These are phyloP conservation scores for Limnothrissa miodon DNA, from an alignment of 2,113 vertebrate genomes.

Conservation along the genomic window DNA sequence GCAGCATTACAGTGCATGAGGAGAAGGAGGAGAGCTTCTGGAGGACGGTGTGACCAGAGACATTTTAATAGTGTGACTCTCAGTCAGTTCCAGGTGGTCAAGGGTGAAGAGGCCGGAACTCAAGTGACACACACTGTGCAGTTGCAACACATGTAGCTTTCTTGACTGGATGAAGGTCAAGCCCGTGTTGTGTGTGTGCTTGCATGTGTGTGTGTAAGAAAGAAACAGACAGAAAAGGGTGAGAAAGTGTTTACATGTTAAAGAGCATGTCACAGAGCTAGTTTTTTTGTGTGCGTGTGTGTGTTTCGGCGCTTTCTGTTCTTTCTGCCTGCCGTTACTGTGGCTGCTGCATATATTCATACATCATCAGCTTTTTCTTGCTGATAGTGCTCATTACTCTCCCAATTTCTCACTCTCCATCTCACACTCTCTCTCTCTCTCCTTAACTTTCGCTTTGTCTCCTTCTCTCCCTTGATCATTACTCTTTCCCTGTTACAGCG, in stretches of 20 bases:
- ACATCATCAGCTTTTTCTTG: slow-evolving; percentile 46
- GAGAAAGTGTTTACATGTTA: not conserved
- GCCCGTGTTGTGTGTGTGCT: slow-evolving; percentile 7
- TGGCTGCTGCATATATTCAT: slow-evolving; percentile 34
- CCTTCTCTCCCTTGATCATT: slow-evolving; percentile 1
- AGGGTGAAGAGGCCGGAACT: not conserved
- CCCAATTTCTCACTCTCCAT: not conserved
- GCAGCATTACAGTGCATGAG: not conserved
- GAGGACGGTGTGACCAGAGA: not conserved
- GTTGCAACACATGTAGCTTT: not conserved
- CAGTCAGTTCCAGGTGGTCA: not conserved
- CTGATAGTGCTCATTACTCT: slow-evolving; percentile 43
- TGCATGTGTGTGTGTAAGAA: slow-evolving; percentile 13
- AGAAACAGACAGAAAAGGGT: not conserved
- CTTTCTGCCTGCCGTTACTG: slow-evolving; percentile 16
- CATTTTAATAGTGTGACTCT: not conserved
- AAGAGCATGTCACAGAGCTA: not conserved
- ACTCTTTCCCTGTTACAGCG: slow-evolving; percentile 4
- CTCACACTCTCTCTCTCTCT: slow-evolving; percentile 21
- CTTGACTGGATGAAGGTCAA: slow-evolving; percentile 9
- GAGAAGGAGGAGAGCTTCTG: not conserved
- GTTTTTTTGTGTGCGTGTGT: not conserved
- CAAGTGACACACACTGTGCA: not conserved
- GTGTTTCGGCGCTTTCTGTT: not conserved
- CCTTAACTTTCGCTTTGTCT: too few relatives aligned